Evolutionary conservation across 2,113 vertebrate species (phyloP), one percentile per base, ranked within the genome.

Genomic region (Neolamprologus caudopunctatus): DNA sequence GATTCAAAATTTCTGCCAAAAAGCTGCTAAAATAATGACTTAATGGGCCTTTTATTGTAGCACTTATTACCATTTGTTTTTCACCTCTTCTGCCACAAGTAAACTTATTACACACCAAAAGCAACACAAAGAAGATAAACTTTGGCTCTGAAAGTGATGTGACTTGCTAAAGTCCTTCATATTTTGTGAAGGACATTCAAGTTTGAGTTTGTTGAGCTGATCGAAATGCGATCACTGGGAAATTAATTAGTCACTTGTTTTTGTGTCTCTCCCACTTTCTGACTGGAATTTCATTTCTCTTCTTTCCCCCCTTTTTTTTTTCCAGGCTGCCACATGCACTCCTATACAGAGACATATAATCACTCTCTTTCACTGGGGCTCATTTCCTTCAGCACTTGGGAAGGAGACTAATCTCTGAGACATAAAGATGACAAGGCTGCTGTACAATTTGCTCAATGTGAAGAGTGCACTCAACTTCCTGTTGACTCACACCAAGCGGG

Each of bases 401-500:
- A 92, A 88, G 82, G 55, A 87, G 86, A 84, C 85, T 84, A 91
- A 93, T 89, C 89, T 87, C 55, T 8, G 80, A 75, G 54, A 87
- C 31, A 84, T 89, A 86, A 91, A 89, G 85, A 91, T 91, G 94
- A 93, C 86, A 89, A 79, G 58, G 54, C 81, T 88, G 11, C 14
- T 87, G 85, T 79, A 87, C 80, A 89, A 85, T 93, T 93, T 89
- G 54, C 51, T 88, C 81, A 80, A 89, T 93, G 79, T 84, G 92
- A 85, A 90, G 89, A 78, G 90, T 55, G 51, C 79, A 85, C 89
- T 88, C 81, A 47, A 90, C 94, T 95, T 96, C 93, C 95, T 95
- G 95, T 95, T 96, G 96, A 96, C 92, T 96, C 93, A 95, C 84
- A 82, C 28, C 24, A 16, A 89, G 86, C 47, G 63, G 91, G 91